These are phyloP conservation scores for Calephelis nemesis DNA, from an alignment of 1,140 invertebrate genomes.

Conservation along the genomic window DNA sequence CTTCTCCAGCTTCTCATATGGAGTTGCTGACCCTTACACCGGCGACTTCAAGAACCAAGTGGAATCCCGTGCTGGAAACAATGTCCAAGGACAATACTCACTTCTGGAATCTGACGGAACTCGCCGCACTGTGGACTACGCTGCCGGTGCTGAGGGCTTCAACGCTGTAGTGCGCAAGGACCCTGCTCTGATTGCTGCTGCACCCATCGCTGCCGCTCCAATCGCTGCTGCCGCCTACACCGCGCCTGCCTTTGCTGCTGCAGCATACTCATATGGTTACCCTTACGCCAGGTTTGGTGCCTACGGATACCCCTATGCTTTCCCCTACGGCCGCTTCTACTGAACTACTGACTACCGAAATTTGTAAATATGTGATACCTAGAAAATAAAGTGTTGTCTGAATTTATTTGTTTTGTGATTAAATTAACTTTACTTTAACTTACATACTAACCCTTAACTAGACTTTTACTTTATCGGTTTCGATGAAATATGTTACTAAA, in stretches of 20 bases:
- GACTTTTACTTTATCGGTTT: too few relatives aligned
- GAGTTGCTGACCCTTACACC: slow-evolving; percentile 52
- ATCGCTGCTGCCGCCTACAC: slow-evolving; percentile 34
- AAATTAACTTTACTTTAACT: too few relatives aligned
- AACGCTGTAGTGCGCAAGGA: too few relatives aligned
- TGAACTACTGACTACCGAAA: slow-evolving; percentile 16
- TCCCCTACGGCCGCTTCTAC: slow-evolving; percentile 29
- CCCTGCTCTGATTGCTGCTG: slow-evolving; percentile 30
- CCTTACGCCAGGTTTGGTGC: slow-evolving; percentile 29
- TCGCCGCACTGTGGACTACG: too few relatives aligned
- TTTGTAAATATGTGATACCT: slow-evolving; percentile 3
- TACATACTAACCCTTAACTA: too few relatives aligned
- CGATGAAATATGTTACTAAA: too few relatives aligned
- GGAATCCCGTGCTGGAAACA: slow-evolving; percentile 74
- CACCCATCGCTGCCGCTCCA: neutral
- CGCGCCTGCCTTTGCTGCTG: slow-evolving; percentile 25
- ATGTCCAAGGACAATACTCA: slow-evolving; percentile 75
- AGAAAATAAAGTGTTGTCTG: too few relatives aligned
- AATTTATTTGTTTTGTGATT: too few relatives aligned
- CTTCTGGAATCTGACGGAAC: slow-evolving; percentile 36
- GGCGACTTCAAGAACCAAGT: slow-evolving; percentile 76
- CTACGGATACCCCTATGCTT: slow-evolving; percentile 30
- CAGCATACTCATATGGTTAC: slow-evolving; percentile 17
- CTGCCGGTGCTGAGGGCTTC: too few relatives aligned
- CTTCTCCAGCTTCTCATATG: too few relatives aligned